Evolutionary conservation across 2,888 invertebrate species (phyloP), one percentile per base, ranked within the genome.

Genomic region (Gastrophysa polygoni): DNA sequence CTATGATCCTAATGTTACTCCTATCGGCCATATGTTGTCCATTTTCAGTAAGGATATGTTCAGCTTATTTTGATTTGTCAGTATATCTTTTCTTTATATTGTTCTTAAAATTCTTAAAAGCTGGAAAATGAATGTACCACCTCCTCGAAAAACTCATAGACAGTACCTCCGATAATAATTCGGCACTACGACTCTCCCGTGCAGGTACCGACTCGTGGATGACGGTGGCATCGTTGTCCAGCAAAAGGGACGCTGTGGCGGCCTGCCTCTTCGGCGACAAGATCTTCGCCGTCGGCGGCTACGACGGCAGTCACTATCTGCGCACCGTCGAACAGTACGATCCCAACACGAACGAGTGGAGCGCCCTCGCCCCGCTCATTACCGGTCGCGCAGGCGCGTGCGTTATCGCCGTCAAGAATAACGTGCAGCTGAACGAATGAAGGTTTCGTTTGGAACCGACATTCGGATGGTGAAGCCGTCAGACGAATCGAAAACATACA

Each of bases 291-390:
- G 90, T 93, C 18, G 96, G 96, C 18, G 97, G 97, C 0, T 96
- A 93, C 80, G 95, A 96, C 83, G 96, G 96, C 21, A 91, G 91
- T 75, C 89, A 91, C 72, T 96, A 95, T 80, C 84, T 95, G 48
- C 91, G 89, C 75, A 88, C 91, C 63, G 96, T 95, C 1, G 96
- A 97, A 78, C 89, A 92, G 64, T 96, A 95, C 80, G 95, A 96
- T 81, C 90, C 95, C 1, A 90, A 89, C 78, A 84, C 86, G 2
- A 91, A 93, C 81, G 88, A 90, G 78, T 93, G 93, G 93, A 85
- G 85, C 21, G 85, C 91, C 82, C 85, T 94, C 64, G 87, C 93
- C 10, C 88, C 93, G 24, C 84, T 96, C 67, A 89, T 89, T 75
- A 90, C 90, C 28, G 94, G 93, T 14, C 87, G 96, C 66, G 96